phyloP scores from a whole-genome alignment of 1,140 invertebrate species.

The Polypedilum pembai region DNA sequence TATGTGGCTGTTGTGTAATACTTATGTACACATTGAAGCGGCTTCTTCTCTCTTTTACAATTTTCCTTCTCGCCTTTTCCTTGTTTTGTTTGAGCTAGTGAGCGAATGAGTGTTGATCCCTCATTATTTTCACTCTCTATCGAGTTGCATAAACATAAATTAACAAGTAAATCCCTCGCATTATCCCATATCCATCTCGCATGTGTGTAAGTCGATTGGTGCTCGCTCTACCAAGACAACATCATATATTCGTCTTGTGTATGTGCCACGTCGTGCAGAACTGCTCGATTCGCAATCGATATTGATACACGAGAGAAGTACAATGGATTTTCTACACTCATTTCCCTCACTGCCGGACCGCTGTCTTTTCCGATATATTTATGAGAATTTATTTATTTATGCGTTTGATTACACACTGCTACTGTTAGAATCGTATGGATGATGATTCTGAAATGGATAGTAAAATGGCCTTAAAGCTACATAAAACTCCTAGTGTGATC shows the following conservation, averaged over 20 bases:
- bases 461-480: too few relatives aligned
- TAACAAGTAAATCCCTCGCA: conserved; percentile 25
- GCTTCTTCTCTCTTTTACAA: neutral
- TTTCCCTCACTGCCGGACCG: neutral
- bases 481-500: neutral
- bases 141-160: conserved; percentile 28
- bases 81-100: too few relatives aligned
- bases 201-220: neutral
- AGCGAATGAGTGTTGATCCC: conserved; percentile 7
- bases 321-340: neutral
- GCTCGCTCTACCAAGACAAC: neutral
- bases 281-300: neutral
- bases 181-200: neutral
- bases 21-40: neutral
- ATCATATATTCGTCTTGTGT: neutral
- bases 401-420: neutral
- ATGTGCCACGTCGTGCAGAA: neutral
- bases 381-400: conserved; percentile 20
- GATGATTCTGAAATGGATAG: neutral
- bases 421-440: neutral
- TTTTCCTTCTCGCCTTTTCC: too few relatives aligned
- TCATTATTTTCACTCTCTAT: conserved; percentile 28
- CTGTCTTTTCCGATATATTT: conserved; percentile 4
- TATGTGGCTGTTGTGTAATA: conserved; percentile 11
- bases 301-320: neutral